Evolutionary conservation across 1,140 invertebrate genomes (phyloP).

Genomic region (Adelges cooleyi): DNA sequence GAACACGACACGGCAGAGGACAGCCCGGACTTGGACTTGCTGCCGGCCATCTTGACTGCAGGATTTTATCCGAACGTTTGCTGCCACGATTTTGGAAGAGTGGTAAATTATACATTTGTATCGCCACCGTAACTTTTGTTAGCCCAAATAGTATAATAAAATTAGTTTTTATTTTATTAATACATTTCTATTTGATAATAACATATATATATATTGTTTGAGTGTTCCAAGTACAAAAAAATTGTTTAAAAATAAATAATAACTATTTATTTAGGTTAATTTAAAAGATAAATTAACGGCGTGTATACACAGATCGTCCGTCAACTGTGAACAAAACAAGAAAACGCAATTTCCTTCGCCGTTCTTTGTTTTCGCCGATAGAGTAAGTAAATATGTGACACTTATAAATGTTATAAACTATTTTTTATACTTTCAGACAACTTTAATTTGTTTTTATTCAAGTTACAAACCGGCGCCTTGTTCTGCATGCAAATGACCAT

Average conservation of each 20-base stretch:
- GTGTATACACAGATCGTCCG: conserved; percentile 90
- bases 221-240: no score
- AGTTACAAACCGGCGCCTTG: conserved; percentile 85
- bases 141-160: no score
- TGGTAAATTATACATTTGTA: no score
- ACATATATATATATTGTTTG: no score
- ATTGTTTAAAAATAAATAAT: no score
- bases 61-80: conserved; percentile 96
- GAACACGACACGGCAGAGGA: conserved; percentile 39
- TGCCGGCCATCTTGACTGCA: conserved; percentile 73
- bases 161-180: no score
- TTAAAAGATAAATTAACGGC: conserved; percentile 87
- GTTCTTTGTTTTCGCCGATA: conserved; percentile 96
- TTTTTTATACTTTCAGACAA: no score
- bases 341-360: conserved; percentile 81
- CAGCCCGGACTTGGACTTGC: conserved; percentile 70
- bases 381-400: conserved; percentile 43
- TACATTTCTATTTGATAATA: no score
- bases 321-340: conserved; percentile 73
- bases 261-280: conserved; percentile 53
- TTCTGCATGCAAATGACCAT: conserved; percentile 95
- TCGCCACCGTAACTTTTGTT: no score
- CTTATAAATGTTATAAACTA: no score
- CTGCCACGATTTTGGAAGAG: conserved; percentile 85
- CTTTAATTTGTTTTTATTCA: conserved; percentile 14